Conservation (phyloP, 2,888 invertebrate genomes). For the Habroteleia sp. region DNA sequence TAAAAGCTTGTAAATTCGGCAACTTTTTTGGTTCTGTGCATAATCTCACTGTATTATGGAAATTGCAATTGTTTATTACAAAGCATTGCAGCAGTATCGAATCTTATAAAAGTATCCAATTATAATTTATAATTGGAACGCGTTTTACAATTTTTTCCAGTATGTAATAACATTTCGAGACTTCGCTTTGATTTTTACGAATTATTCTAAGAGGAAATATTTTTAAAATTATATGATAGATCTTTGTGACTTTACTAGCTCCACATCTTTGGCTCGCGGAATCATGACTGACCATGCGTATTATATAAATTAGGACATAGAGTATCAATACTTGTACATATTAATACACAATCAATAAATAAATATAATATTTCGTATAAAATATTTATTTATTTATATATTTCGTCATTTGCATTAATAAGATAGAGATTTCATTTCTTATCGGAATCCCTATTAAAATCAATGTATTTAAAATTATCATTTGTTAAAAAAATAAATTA, state of each 20-base stretch:
- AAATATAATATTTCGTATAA: slow-evolving; percentile 53
- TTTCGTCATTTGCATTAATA: not conserved
- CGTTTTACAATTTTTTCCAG: slow-evolving; percentile 2
- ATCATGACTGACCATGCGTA: slow-evolving; percentile 76
- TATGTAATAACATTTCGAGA: slow-evolving; percentile 29
- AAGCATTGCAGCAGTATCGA: slow-evolving; percentile 31
- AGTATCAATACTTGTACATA: slow-evolving; percentile 30
- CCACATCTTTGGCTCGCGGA: slow-evolving; percentile 80
- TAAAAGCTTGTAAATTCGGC: slow-evolving; percentile 27
- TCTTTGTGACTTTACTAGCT: slow-evolving; percentile 75
- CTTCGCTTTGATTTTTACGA: slow-evolving; percentile 46
- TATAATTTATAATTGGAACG: slow-evolving; percentile 31
- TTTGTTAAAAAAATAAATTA: slow-evolving; percentile 6
- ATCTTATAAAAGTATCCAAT: slow-evolving; percentile 37
- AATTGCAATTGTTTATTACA: slow-evolving; percentile 30
- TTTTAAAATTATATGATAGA: slow-evolving; percentile 69
- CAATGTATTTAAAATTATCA: slow-evolving; percentile 7
- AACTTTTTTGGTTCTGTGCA: slow-evolving; percentile 38
- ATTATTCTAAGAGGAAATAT: slow-evolving; percentile 65
- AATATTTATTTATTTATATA: slow-evolving; percentile 12
- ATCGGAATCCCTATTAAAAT: slow-evolving; percentile 22
- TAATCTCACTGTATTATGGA: slow-evolving; percentile 45
- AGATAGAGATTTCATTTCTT: slow-evolving; percentile 49
- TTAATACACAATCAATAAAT: slow-evolving; percentile 46
- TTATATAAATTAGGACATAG: slow-evolving; percentile 71